Base-by-base conservation (phyloP, 2,797 vertebrate species). In the Cyclopterus lumpus region DNA sequence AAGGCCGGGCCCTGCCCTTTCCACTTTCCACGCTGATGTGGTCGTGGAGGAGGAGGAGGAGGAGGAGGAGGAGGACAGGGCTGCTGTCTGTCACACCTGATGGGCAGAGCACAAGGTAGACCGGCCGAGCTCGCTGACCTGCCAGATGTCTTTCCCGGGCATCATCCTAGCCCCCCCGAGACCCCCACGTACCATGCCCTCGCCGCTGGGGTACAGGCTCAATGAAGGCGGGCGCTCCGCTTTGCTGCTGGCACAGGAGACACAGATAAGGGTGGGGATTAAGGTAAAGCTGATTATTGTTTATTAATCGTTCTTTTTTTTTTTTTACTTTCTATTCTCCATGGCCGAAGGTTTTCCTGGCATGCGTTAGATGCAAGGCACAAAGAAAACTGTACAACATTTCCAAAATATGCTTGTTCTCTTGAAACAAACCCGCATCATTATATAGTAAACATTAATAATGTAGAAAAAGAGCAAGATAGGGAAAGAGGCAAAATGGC, bases 131-230 rank as follows among this genome's bases (percentile, higher is more conserved):
- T 97, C 96, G 90, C 95, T 96, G 95, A 96, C 96, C 93, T 96
- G 97, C 97, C 97, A 99, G 95, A 95, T 96, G 95, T 98, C 97
- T 95, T 96, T 95, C 90, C 95, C 90, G 88, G 96, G 95, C 94
- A 95, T 67, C 93, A 95, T 96, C 95, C 95, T 97, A 96, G 95
- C 95, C 96, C 97, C 97, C 93, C 95, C 97, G 91, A 95, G 95
- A 93, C 93, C 94, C 93, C 96, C 97, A 98, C 97, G 95, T 99
- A 99, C 97, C 97, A 97, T 98, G 93, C 97, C 96, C 89, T 99
- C 98, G 15, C 96, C 91, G 74, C 96, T 94, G 77, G 97, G 96
- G 93, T 96, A 98, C 89, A 99, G 96, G 81, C 96, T 99, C 96
- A 99, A 93, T 81, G 98, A 99, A 49, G 94, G 97, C 30, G 98